These are phyloP conservation scores for Leucophenga maculata DNA, from an alignment of 2,888 invertebrate genomes.

Conservation along the genomic window DNA sequence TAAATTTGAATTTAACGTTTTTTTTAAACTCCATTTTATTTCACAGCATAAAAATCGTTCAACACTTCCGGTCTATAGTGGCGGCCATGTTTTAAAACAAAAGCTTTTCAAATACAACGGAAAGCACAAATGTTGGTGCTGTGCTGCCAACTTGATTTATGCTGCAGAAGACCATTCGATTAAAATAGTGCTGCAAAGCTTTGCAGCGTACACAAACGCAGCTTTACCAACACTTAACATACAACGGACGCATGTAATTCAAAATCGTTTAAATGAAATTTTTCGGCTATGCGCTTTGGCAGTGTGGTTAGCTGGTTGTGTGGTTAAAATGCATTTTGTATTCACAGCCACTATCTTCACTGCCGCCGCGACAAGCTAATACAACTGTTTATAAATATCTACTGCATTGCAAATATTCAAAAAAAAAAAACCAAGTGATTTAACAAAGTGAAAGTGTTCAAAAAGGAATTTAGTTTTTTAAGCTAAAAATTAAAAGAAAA, in stretches of 20 bases:
- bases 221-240: neutral
- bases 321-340: constrained; percentile 63
- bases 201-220: neutral
- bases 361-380: constrained; percentile 83
- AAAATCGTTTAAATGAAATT: constrained; percentile 21
- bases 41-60: constrained; percentile 51
- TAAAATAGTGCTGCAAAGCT: too few species aligned
- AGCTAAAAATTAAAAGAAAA: neutral
- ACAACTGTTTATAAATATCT: constrained; percentile 54
- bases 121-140: neutral
- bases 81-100: constrained; percentile 7
- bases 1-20: neutral
- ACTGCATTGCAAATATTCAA: neutral
- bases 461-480: too few species aligned
- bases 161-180: too few species aligned
- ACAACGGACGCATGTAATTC: too few species aligned
- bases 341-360: constrained; percentile 96
- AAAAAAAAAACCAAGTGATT: neutral
- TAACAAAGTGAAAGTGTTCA: neutral
- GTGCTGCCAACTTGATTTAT: too few species aligned
- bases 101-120: too few species aligned
- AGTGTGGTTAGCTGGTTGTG: constrained; percentile 99
- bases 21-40: neutral
- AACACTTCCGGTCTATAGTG: neutral
- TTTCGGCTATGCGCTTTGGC: constrained; percentile 84